Base-by-base conservation (phyloP, 1,140 invertebrate species). In the Drosophila orosa region DNA sequence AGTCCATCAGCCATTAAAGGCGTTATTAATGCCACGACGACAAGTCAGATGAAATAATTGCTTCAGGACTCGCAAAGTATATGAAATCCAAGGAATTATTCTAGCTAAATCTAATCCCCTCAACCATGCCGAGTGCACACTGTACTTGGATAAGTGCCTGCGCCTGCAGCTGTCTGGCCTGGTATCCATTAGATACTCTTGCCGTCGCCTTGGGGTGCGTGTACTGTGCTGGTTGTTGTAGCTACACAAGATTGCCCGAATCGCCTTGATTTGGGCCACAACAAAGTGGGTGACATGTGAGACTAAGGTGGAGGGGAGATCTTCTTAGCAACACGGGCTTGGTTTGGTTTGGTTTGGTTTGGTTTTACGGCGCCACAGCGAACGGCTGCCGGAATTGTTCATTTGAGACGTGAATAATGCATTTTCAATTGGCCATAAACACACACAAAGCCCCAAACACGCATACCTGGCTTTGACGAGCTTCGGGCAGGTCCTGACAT, bases 171-270 rank as follows among this genome's bases (percentile, higher is more conserved):
- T 65, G 79, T 66, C 62, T 82, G 72, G 66, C 27, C 65, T 52
- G 68, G 71, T 84, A 84, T 80, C 80, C 72, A 84, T 84, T 80
- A 84, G 80, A 84, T 84, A 84, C 80, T 75, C 83, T 47, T 71
- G 54, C 44, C 66, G 27, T 42, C 29, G 68, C 68, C 68, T 42
- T 27, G 25, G 37, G 72, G 60, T 40, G 56, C 58, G 57, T 33
- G 48, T 57, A 27, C 13, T 54, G 47, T 27, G 54, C 52, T 12
- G 42, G 39, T 66, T 25, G 31, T 35, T 42, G 39, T 35, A 25
- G 39, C 56, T 42, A 42, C 48, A 19, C 44, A 27, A 55, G 74
- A 68, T 77, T 69, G 33, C 48, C 63, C 31, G 45, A 48, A 69
- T 71, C 39, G 42, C 60, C 63, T 48, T 50, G 45, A 50, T 39